Conservation (phyloP, 2,888 invertebrate genomes). For the Ctenicera cuprea region DNA sequence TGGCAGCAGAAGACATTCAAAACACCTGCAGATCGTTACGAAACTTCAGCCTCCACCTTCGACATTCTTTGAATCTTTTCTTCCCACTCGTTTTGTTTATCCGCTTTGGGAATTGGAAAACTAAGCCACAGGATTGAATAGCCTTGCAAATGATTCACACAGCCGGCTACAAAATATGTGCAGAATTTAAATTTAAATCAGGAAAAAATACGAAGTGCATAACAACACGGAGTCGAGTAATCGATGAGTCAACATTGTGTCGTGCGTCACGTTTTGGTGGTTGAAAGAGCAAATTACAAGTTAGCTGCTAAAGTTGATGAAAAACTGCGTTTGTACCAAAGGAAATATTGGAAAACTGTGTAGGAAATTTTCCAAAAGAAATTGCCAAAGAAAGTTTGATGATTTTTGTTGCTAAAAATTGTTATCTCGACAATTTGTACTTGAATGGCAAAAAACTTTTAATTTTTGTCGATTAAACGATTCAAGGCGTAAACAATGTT, state of each 20-base stretch:
- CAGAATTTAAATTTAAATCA: background rate
- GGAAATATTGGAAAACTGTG: too few relatives aligned
- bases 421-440: too few relatives aligned
- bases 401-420: too few relatives aligned
- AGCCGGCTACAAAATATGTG: background rate
- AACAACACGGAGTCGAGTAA: background rate
- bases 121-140: background rate
- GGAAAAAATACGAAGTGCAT: background rate
- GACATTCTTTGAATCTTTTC: background rate
- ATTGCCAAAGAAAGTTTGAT: too few relatives aligned
- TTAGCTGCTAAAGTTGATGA: too few relatives aligned
- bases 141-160: slow-evolving; percentile 5
- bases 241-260: background rate
- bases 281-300: too few relatives aligned
- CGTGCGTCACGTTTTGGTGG: too few relatives aligned
- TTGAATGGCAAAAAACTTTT: too few relatives aligned
- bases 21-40: slow-evolving; percentile 11
- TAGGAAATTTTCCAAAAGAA: too few relatives aligned
- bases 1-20: background rate
- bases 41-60: background rate
- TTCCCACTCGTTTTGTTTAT: background rate
- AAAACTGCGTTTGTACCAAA: too few relatives aligned
- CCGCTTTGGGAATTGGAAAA: background rate
- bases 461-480: too few relatives aligned
- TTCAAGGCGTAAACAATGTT: too few relatives aligned